phyloP scores from a whole-genome alignment of 2,888 invertebrate species.

The Digitonthophagus gazella region DNA sequence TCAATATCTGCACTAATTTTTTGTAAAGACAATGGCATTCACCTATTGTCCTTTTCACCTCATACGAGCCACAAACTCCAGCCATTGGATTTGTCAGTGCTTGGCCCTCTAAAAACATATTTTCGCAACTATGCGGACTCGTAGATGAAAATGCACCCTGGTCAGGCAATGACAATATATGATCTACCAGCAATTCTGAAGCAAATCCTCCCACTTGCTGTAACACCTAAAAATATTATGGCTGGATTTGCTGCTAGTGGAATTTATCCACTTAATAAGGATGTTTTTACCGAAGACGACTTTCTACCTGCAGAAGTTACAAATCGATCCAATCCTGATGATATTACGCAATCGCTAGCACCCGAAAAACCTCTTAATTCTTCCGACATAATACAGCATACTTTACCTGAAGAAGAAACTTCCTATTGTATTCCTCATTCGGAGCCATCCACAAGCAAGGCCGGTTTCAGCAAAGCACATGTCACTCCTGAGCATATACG shows the following conservation, averaged over 20 bases:
- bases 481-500: too few species aligned
- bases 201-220: conserved; percentile 25
- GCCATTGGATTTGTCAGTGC: conserved; percentile 28
- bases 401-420: background rate
- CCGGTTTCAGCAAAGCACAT: too few species aligned
- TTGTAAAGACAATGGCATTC: conserved; percentile 28
- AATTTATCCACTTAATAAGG: conserved; percentile 22
- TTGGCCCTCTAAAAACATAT: conserved; percentile 28
- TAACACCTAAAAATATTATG: conserved; percentile 19
- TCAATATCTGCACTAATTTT: conserved; percentile 24
- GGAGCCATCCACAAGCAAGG: background rate
- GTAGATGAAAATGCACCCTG: conserved; percentile 28
- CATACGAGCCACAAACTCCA: conserved; percentile 30
- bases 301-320: conserved; percentile 19
- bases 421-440: background rate
- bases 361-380: background rate
- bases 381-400: background rate
- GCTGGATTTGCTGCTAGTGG: conserved; percentile 18
- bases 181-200: conserved; percentile 27
- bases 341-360: too few species aligned
- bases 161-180: conserved; percentile 27
- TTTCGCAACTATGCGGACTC: conserved; percentile 19
- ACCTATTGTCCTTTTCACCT: conserved; percentile 30
- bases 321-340: background rate
- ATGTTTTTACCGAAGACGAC: conserved; percentile 20